Evolutionary conservation across 2,113 vertebrate genomes (phyloP).

Genomic region (Plecturocebus donacophilus): DNA sequence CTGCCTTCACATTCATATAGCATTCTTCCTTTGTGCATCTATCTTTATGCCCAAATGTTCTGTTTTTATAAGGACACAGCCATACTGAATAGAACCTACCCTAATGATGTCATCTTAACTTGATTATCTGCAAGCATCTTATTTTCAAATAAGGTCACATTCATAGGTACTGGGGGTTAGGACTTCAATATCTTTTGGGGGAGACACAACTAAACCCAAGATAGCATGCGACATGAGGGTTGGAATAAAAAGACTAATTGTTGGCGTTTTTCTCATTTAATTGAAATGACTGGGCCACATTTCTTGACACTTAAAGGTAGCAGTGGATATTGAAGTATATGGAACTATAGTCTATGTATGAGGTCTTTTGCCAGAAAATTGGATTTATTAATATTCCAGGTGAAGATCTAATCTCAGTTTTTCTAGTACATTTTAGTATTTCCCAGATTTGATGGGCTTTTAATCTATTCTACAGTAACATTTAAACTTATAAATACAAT

Average conservation of each 20-base stretch:
- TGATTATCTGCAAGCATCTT: background rate
- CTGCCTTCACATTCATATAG: background rate
- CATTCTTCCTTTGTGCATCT: background rate
- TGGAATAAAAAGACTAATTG: background rate
- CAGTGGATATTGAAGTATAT: background rate
- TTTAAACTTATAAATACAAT: slow-evolving; percentile 32
- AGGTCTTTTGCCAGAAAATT: background rate
- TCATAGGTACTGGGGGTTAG: background rate
- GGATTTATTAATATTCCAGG: background rate
- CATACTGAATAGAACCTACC: background rate
- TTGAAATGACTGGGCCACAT: background rate
- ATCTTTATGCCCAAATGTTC: background rate
- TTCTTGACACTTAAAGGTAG: slow-evolving; percentile 14
- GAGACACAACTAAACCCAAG: background rate
- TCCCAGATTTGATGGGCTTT: background rate
- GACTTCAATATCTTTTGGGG: background rate
- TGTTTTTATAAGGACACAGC: background rate
- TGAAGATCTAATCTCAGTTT: background rate
- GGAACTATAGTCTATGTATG: background rate
- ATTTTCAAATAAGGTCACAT: background rate
- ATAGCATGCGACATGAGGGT: background rate
- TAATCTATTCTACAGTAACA: background rate
- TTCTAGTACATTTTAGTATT: slow-evolving; percentile 27
- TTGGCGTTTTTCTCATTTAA: background rate
- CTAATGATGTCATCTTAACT: background rate